Evolutionary conservation across 2,113 vertebrate species (phyloP).

Genomic region (Cavia aperea): DNA sequence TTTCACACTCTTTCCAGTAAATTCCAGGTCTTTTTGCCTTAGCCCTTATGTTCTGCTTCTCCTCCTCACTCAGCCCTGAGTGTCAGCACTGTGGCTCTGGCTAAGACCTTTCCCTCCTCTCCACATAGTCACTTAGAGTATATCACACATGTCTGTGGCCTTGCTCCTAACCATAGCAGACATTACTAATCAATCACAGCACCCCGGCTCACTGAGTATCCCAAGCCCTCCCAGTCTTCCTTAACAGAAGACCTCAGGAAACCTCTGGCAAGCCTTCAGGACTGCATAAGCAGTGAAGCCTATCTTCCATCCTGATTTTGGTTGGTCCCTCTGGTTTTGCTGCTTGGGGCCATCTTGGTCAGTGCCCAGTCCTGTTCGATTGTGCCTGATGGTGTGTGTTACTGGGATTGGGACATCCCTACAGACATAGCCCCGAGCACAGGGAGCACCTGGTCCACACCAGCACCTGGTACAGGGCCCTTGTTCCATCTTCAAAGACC

Average conservation of each 20-base stretch:
- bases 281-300: neutral
- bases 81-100: no score
- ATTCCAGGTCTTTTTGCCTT: neutral
- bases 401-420: fast-evolving
- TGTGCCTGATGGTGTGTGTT: neutral
- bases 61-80: neutral
- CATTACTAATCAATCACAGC: slow-evolving; percentile 14
- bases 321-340: neutral
- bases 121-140: neutral
- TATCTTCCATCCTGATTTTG: neutral
- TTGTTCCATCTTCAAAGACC: fast-evolving
- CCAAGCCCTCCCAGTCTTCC: neutral
- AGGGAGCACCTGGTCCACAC: neutral
- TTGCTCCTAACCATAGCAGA: neutral
- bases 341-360: no score
- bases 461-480: no score
- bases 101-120: neutral
- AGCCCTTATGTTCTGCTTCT: neutral
- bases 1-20: neutral
- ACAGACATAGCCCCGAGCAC: neutral
- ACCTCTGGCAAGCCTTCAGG: neutral
- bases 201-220: neutral
- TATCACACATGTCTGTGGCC: neutral
- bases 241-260: neutral
- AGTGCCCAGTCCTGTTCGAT: no score